Evolutionary conservation across 2,797 vertebrate genomes (phyloP).

Genomic region (Hephaestus fuliginosus): DNA sequence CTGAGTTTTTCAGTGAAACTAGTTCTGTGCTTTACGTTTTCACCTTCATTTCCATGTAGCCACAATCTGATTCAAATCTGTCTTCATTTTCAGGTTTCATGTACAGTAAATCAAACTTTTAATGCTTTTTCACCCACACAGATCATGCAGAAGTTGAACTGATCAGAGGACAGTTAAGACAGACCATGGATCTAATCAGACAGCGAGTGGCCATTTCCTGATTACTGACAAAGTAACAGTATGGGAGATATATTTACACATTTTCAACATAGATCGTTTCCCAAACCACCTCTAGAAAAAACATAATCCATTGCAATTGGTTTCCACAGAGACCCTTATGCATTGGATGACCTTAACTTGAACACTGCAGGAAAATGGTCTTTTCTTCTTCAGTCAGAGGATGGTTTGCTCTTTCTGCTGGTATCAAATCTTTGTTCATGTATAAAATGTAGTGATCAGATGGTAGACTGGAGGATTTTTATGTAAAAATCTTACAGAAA

Average conservation of each 20-base stretch:
- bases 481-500: no score
- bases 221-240: no score
- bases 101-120: no score
- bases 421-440: neutral
- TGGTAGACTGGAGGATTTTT: neutral
- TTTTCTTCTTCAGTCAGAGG: slow-evolving; percentile 27
- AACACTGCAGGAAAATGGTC: slow-evolving; percentile 8
- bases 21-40: no score
- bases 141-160: neutral
- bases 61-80: no score
- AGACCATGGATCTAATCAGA: neutral
- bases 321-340: neutral
- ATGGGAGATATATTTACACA: no score
- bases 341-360: slow-evolving; percentile 9
- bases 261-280: no score
- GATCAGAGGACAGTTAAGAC: no score
- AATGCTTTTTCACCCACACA: neutral
- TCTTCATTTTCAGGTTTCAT: no score
- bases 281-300: no score
- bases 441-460: neutral
- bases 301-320: neutral
- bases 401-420: slow-evolving; percentile 28
- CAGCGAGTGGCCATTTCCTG: neutral
- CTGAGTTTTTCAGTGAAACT: no score
- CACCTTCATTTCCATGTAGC: no score